Evolutionary conservation across 2,888 invertebrate species (phyloP).

Genomic region (Seira musarum): DNA sequence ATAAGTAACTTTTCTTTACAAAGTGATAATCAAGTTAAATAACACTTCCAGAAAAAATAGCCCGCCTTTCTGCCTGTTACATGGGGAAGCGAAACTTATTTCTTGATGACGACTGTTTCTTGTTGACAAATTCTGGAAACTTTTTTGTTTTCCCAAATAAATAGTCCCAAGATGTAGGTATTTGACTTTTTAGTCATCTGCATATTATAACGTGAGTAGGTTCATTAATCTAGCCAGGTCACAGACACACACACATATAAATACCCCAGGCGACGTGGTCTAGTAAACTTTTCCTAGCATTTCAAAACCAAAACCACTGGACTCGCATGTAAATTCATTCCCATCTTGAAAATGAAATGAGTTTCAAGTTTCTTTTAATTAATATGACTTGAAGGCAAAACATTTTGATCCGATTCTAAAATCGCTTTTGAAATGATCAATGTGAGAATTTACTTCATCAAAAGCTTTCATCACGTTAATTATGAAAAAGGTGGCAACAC

Average conservation of each 20-base stretch:
- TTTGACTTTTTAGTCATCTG: too few relatives aligned
- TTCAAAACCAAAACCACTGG: not conserved
- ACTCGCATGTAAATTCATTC: not conserved
- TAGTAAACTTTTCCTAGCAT: too few relatives aligned
- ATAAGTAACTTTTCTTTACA: conserved; percentile 1
- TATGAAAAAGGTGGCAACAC: too few relatives aligned
- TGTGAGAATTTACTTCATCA: not conserved
- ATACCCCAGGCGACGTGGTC: too few relatives aligned
- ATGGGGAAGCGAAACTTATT: too few relatives aligned
- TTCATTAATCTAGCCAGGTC: too few relatives aligned
- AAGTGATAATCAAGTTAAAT: not conserved
- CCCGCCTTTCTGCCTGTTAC: not conserved
- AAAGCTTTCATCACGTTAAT: too few relatives aligned
- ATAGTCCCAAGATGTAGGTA: not conserved
- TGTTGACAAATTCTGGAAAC: not conserved
- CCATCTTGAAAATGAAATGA: conserved; percentile 3
- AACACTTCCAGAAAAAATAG: not conserved
- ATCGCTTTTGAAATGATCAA: not conserved
- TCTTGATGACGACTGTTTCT: too few relatives aligned
- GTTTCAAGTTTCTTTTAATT: not conserved
- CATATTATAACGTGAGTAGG: too few relatives aligned
- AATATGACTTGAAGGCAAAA: not conserved
- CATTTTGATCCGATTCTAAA: too few relatives aligned
- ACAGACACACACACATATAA: not conserved
- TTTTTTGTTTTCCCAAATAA: not conserved